Evolutionary conservation across 2,888 invertebrate species (phyloP), one percentile per base, ranked within the genome.

Genomic region (Phaonia tiefii): DNA sequence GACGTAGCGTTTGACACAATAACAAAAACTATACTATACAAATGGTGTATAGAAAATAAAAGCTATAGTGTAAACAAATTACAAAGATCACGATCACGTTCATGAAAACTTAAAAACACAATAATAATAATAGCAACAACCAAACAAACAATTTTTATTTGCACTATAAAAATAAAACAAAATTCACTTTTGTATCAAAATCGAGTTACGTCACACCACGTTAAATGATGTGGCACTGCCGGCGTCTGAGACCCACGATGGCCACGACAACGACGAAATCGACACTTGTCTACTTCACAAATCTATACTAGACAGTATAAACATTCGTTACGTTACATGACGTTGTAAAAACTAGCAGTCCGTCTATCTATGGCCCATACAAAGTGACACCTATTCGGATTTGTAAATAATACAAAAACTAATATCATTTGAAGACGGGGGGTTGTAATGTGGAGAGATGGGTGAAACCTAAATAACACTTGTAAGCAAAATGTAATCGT

Each of bases 61-160:
- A 70, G 20, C n/a, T 20, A n/a, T n/a, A 65, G n/a, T 31, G 8
- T 8, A 8, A 5, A 69, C 71, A 75, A 1, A 60, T 66, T 74
- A 60, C 67, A 67, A 67, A 79, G 82, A 82, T 82, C 80, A 83
- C 73, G 82, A 83, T 80, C 83, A 79, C 72, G 82, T 80, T 80
- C 76, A 82, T 82, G 80, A 80, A 79, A 76, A 63, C 10, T 39
- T 70, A n/a, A 51, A 49, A 51, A 42, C 69, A 46, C 26, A 70
- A 74, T 7, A n/a, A 51, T 17, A 74, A 56, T 8, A 31, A n/a
- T n/a, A n/a, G 25, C 11, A 49, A 66, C 67, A 74, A 73, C 11
- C 42, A 5, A 58, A 58, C 46, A 66, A 65, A 13, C 65, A 58
- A 66, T 58, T 10, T n/a, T n/a, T n/a, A 8, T 31, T 31, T 31